Percentiles rank a stretch among this genome's conserved stretches.
These are phyloP conservation scores for Tachuris rubrigastra DNA, from an alignment of 2,113 vertebrate genomes.

Conservation along the genomic window DNA sequence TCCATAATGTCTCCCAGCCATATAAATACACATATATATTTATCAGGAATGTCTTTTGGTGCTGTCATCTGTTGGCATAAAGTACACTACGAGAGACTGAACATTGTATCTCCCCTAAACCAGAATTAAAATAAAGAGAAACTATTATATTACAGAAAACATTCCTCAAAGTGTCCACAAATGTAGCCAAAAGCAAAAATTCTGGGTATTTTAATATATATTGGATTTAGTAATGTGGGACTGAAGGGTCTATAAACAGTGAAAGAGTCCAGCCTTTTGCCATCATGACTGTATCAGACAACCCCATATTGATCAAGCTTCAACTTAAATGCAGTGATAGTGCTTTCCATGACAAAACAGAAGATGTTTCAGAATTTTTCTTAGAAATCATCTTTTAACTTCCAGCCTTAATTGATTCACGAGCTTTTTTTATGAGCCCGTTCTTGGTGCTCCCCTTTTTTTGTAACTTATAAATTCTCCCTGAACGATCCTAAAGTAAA, in stretches of 20 bases:
- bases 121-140: constrained; percentile 21
- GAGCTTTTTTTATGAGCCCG: neutral
- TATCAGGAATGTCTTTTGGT: constrained; percentile 27
- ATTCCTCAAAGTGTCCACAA: constrained; percentile 3
- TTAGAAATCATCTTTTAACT: neutral
- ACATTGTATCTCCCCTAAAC: neutral
- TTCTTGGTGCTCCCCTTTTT: neutral
- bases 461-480: neutral
- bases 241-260: neutral
- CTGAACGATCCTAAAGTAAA: neutral
- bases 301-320: neutral
- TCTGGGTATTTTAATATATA: neutral
- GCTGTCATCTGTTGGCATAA: neutral
- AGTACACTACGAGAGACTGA: neutral
- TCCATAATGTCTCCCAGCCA: constrained; percentile 20
- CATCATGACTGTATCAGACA: neutral
- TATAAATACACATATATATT: neutral
- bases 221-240: neutral
- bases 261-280: neutral
- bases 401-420: neutral
- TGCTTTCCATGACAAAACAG: neutral
- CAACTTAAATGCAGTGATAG: neutral
- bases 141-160: constrained; percentile 2
- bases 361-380: neutral
- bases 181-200: neutral